Percentiles rank a stretch among this genome's conserved stretches.
Evolutionary conservation across 1,140 invertebrate genomes (phyloP).

Genomic region (Leptopilina clavipes): DNA sequence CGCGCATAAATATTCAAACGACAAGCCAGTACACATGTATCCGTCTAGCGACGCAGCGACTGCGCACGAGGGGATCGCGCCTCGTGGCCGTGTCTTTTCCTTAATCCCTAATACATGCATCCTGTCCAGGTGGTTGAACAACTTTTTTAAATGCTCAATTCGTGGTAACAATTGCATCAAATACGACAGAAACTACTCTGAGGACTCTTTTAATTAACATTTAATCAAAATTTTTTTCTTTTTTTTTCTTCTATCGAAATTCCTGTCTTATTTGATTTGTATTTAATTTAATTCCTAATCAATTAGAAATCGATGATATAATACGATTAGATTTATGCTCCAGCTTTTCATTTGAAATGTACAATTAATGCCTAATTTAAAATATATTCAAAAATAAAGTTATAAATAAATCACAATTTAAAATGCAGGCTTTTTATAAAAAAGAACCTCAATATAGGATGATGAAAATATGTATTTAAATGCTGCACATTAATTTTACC

Average conservation of each 20-base stretch:
- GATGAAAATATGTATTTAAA: constrained; percentile 49
- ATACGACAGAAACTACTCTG: not conserved
- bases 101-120: constrained; percentile 17
- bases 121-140: constrained; percentile 11
- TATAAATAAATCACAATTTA: no score
- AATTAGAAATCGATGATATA: not conserved
- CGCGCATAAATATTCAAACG: constrained; percentile 67
- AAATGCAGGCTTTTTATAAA: no score
- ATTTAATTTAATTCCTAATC: not conserved
- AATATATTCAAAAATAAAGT: no score
- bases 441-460: not conserved
- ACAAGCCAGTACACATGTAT: constrained; percentile 64
- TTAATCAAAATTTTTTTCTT: not conserved
- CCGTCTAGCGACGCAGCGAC: constrained; percentile 40
- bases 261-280: not conserved
- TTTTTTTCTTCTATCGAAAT: not conserved
- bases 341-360: no score
- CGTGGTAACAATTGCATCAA: not conserved
- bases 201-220: not conserved
- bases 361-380: no score
- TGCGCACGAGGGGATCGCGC: constrained; percentile 41
- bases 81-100: constrained; percentile 35
- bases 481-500: constrained; percentile 55
- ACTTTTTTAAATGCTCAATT: constrained; percentile 15
- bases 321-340: not conserved